phyloP scores from a whole-genome alignment of 2,797 vertebrate species.

The Diglossa cyanea region DNA sequence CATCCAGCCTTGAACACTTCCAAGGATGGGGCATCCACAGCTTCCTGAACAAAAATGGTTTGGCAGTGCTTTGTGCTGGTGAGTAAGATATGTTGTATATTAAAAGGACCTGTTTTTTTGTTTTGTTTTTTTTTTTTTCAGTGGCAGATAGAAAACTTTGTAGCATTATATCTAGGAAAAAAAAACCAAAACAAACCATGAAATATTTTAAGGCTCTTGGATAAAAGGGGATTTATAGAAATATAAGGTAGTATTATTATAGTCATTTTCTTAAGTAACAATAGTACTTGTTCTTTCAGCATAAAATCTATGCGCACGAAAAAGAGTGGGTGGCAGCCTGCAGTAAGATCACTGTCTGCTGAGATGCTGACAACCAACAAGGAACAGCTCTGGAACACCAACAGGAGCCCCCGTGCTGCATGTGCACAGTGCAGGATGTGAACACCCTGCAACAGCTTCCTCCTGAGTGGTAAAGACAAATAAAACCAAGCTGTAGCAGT shows the following conservation, averaged over 20 bases:
- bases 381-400: neutral
- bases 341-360: neutral
- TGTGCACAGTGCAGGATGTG: neutral
- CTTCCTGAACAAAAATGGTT: neutral
- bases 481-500: neutral
- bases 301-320: neutral
- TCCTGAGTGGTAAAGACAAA: neutral
- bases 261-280: neutral
- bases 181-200: neutral
- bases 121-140: neutral
- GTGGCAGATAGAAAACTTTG: neutral
- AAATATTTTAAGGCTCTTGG: neutral
- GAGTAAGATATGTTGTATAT: neutral
- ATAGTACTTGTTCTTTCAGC: neutral
- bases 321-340: neutral
- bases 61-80: neutral
- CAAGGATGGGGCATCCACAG: neutral
- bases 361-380: neutral
- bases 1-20: neutral
- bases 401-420: neutral
- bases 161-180: neutral
- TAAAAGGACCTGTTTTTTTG: neutral
- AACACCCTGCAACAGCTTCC: neutral
- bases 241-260: neutral
- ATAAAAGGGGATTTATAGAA: neutral